These are phyloP conservation scores for Linurgus olivaceus DNA, from an alignment of 2,797 vertebrate species.

Conservation along the genomic window DNA sequence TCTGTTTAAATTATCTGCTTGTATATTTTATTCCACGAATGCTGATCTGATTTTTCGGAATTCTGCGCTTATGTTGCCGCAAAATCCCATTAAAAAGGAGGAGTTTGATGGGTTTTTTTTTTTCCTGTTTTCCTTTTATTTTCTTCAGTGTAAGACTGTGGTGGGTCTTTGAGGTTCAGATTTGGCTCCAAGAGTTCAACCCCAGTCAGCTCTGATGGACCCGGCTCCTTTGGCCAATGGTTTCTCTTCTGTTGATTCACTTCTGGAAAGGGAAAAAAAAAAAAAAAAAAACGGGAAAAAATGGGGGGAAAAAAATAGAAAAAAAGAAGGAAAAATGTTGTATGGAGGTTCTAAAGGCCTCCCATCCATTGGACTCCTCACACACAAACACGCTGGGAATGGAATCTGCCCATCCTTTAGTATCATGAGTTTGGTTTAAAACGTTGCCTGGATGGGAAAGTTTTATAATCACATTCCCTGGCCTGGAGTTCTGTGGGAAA, in stretches of 20 bases:
- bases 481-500: constrained; percentile 49
- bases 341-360: neutral
- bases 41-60: neutral
- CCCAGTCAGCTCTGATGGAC: neutral
- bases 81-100: neutral
- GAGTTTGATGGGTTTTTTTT: neutral
- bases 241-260: neutral
- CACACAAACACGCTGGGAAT: neutral
- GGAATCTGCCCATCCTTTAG: constrained; percentile 9
- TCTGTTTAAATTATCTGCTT: neutral
- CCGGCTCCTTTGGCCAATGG: neutral
- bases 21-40: neutral
- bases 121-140: neutral
- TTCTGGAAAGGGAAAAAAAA: neutral
- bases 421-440: neutral
- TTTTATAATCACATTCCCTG: constrained; percentile 62
- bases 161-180: constrained; percentile 47
- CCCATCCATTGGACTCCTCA: neutral
- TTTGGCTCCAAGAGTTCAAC: neutral
- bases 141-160: neutral
- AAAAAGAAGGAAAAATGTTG: fast-evolving
- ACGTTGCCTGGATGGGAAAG: constrained; percentile 26
- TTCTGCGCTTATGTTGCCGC: fast-evolving
- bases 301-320: neutral
- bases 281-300: fast-evolving